Evolutionary conservation across 2,888 invertebrate genomes (phyloP).

Genomic region (Eilema depressum): DNA sequence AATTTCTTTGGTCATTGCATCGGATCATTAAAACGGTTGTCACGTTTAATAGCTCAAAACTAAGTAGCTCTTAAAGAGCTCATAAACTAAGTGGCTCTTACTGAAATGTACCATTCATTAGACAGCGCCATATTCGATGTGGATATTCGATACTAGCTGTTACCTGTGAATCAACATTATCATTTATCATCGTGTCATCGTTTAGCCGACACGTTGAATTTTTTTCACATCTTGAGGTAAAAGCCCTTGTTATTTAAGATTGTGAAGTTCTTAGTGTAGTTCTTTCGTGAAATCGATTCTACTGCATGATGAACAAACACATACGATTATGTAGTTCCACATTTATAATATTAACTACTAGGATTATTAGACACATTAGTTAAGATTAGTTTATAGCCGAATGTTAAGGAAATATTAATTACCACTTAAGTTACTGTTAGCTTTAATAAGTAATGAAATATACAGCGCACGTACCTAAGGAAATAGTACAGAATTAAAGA

Average conservation of each 20-base stretch:
- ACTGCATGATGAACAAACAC: background rate
- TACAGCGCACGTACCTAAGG: background rate
- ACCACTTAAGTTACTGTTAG: background rate
- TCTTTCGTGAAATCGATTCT: background rate
- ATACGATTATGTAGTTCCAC: background rate
- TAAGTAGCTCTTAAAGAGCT: background rate
- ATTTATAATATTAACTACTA: too few relatives aligned
- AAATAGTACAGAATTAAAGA: background rate
- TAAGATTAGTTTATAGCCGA: background rate
- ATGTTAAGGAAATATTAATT: background rate
- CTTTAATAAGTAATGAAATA: too few relatives aligned
- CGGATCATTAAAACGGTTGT: background rate
- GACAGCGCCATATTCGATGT: background rate
- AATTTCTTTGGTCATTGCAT: background rate
- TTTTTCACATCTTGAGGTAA: background rate
- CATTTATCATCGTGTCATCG: too few relatives aligned
- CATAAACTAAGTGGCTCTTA: conserved; percentile 4
- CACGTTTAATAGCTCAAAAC: background rate
- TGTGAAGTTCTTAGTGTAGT: background rate
- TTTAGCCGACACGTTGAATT: too few relatives aligned
- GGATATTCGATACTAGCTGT: background rate
- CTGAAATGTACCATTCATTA: background rate
- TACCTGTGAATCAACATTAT: background rate
- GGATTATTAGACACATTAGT: background rate
- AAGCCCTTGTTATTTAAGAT: background rate